A percentile compares a stretch with the other conserved stretches of the same genome.
Evolutionary conservation across 2,888 invertebrate genomes (phyloP).

Genomic region (Scelioninae gen. 1): DNA sequence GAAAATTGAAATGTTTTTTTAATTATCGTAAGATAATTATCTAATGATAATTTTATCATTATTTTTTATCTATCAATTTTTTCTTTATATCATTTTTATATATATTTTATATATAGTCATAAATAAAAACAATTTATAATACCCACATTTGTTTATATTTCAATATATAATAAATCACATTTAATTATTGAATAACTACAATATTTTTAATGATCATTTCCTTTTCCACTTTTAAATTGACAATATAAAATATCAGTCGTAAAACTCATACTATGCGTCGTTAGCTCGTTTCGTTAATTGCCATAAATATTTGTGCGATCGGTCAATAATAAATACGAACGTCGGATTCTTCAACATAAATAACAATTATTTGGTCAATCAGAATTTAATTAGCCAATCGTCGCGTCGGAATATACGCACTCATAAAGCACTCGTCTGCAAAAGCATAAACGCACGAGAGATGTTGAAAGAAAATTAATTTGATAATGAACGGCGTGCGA

Average conservation of each 20-base stretch:
- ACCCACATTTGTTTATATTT: no score
- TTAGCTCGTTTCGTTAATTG: slow-evolving; percentile 11
- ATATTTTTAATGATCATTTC: background rate
- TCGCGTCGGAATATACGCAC: slow-evolving; percentile 28
- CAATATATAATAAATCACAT: no score
- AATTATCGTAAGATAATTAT: no score
- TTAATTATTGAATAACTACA: no score
- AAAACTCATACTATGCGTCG: slow-evolving; percentile 12
- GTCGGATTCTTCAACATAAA: slow-evolving; percentile 33
- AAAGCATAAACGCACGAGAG: slow-evolving; percentile 21
- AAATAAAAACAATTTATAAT: no score
- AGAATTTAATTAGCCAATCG: slow-evolving; percentile 62
- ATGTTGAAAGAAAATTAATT: slow-evolving; percentile 62
- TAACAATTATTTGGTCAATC: slow-evolving; percentile 52
- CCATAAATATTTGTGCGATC: slow-evolving; percentile 21
- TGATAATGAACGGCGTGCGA: slow-evolving; percentile 54
- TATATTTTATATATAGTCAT: no score
- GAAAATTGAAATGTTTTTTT: no score
- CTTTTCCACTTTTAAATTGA: background rate
- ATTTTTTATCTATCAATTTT: no score
- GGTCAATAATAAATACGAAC: slow-evolving; percentile 23
- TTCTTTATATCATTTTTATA: no score
- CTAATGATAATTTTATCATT: no score
- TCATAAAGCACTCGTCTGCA: slow-evolving; percentile 24
- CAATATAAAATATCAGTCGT: background rate